Evolutionary conservation across 2,797 vertebrate species (phyloP), one percentile per base, ranked within the genome.

Genomic region (Peromyscus nudipes): DNA sequence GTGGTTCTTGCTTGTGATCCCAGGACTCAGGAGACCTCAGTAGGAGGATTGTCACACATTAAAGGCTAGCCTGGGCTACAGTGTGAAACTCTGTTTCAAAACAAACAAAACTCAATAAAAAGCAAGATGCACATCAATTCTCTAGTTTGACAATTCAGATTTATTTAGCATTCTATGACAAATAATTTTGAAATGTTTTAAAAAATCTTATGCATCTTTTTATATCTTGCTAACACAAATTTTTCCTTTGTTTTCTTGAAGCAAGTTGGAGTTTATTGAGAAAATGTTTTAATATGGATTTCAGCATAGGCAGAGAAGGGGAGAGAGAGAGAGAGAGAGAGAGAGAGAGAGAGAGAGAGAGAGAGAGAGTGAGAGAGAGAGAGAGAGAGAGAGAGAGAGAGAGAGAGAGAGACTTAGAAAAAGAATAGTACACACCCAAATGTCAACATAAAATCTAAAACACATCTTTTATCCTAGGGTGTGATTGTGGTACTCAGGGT

Each of bases 121-220:
- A 83, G 49, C 37, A 85, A 91, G 84, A 40, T 52, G 40, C 55
- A 31, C 10, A 43, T 1, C 4, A 31, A 60, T 92, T 96, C 76
- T 52, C 52, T 34, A 67, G 14, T 73, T 89, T n/a, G 16, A 31
- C 82, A 85, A 84, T 80, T 86, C 29, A 67, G 17, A 37, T 60
- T 89, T 81, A 77, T 82, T 89, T 71, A 76, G 17, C 4, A 27
- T 96, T 81, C 43, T 65, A 34, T n/a, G 46, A 89, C 79, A 92
- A 65, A 40, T 88, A 67, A 81, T 77, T 65, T 96, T 85, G 69
- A 95, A 95, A 86, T 95, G 34, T 40, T 65, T 77, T 84, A n/a
- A 29, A 6, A 52, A n/a, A 62, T 92, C 90, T 84, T 81, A 60
- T 29, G 31, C 12, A 43, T 60, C 62, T 21, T 69, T 96, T 87